Evolutionary conservation across 2,888 invertebrate species (phyloP).

Genomic region (Drosophila falleni): DNA sequence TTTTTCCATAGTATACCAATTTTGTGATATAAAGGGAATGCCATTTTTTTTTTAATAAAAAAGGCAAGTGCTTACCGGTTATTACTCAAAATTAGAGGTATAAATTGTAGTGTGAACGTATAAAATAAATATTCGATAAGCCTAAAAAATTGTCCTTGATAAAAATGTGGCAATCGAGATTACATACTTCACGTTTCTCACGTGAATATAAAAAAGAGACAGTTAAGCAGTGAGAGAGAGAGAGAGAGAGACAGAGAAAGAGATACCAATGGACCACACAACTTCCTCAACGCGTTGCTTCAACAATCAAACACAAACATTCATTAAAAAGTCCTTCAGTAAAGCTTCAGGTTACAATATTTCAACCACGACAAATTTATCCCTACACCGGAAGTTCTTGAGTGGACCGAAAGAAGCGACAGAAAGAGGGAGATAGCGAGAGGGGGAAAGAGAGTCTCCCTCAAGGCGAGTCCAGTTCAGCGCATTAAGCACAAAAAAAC

Average conservation of each 20-base stretch:
- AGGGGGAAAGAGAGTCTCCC: neutral
- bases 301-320: slow-evolving; percentile 67
- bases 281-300: slow-evolving; percentile 42
- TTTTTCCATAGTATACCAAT: too few species aligned
- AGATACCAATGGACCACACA: slow-evolving; percentile 27
- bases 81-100: too few species aligned
- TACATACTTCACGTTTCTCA: slow-evolving; percentile 18
- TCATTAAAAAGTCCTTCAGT: slow-evolving; percentile 78
- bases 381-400: slow-evolving; percentile 63
- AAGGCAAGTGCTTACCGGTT: too few species aligned
- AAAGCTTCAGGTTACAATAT: slow-evolving; percentile 74
- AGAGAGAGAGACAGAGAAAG: neutral
- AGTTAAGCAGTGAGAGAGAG: neutral
- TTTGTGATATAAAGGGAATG: too few species aligned
- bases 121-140: too few species aligned
- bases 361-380: slow-evolving; percentile 70
- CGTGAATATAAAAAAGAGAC: neutral
- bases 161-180: too few species aligned
- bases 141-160: too few species aligned
- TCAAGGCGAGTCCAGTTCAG: slow-evolving; percentile 36
- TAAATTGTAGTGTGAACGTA: too few species aligned
- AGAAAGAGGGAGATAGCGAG: neutral
- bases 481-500: slow-evolving; percentile 72
- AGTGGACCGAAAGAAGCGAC: slow-evolving; percentile 7
- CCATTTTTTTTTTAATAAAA: too few species aligned